These are phyloP conservation scores for Pegea sp. DNA, from an alignment of 23 tunicate genomes.

Conservation along the genomic window DNA sequence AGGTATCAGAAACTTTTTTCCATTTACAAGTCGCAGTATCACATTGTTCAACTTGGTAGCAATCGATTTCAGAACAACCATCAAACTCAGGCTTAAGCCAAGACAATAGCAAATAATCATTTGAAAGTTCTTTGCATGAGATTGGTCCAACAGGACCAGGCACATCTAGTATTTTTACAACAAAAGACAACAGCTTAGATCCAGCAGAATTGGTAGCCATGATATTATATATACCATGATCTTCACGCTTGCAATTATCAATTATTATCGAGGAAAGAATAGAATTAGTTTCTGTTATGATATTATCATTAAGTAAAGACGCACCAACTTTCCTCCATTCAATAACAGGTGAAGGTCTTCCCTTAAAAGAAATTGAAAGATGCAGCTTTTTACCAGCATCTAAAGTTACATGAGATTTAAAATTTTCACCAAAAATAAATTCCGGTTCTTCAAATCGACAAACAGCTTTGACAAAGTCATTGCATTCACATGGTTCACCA, in stretches of 20 bases:
- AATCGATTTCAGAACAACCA: slow-evolving; percentile 69
- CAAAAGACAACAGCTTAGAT: slow-evolving; percentile 27
- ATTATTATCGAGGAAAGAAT: slow-evolving; percentile 59
- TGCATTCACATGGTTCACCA: slow-evolving; percentile 41
- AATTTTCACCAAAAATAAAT: slow-evolving; percentile 35
- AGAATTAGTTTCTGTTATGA: slow-evolving; percentile 63
- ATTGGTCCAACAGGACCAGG: slow-evolving; percentile 80
- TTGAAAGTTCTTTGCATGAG: slow-evolving; percentile 41
- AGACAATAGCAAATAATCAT: slow-evolving; percentile 49
- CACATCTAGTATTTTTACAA: slow-evolving; percentile 69
- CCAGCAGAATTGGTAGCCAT: slow-evolving; percentile 54
- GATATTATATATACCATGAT: slow-evolving; percentile 84
- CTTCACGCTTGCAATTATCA: slow-evolving; percentile 68
- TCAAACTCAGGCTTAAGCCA: slow-evolving; percentile 79
- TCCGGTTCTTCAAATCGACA: slow-evolving; percentile 73
- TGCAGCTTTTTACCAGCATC: slow-evolving; percentile 84
- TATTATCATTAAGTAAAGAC: slow-evolving; percentile 21
- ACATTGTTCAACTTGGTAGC: slow-evolving; percentile 69
- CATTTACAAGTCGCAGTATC: slow-evolving; percentile 67
- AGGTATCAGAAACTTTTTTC: slow-evolving; percentile 76
- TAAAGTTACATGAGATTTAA: slow-evolving; percentile 49
- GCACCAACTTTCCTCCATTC: slow-evolving; percentile 62
- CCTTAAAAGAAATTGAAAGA: slow-evolving; percentile 30
- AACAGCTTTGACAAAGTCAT: slow-evolving; percentile 18
- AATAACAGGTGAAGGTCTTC: slow-evolving; percentile 69